Evolutionary conservation across 2,888 invertebrate species (phyloP).

Genomic region (Blastobasis lacticolella): DNA sequence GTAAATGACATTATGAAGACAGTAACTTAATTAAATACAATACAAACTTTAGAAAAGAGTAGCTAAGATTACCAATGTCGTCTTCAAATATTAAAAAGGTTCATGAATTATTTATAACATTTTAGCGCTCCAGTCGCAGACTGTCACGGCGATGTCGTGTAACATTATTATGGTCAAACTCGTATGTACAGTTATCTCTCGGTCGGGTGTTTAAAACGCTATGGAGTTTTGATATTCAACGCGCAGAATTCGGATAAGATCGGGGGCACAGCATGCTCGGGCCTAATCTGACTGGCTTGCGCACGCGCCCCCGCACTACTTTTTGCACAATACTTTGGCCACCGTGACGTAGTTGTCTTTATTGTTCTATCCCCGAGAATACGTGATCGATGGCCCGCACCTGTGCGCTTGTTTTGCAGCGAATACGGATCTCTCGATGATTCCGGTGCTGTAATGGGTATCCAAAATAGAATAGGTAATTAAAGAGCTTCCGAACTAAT

Average conservation of each 20-base stretch:
- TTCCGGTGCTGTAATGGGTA: too few species aligned
- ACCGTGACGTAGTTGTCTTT: background rate
- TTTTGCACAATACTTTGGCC: background rate
- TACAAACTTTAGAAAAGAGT: too few species aligned
- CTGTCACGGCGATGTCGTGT: slow-evolving; percentile 28
- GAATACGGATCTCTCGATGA: too few species aligned
- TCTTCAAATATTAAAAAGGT: too few species aligned
- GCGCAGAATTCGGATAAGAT: slow-evolving; percentile 32
- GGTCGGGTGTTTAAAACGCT: slow-evolving; percentile 39
- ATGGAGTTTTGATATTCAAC: slow-evolving; percentile 45
- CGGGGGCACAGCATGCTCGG: slow-evolving; percentile 29
- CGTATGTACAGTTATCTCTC: slow-evolving; percentile 52
- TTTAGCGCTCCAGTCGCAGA: slow-evolving; percentile 27
- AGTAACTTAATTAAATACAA: too few species aligned
- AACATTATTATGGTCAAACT: slow-evolving; percentile 42
- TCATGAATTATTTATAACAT: slow-evolving; percentile 4
- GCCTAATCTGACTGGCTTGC: slow-evolving; percentile 14
- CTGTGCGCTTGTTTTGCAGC: slow-evolving; percentile 1
- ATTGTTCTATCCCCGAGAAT: background rate
- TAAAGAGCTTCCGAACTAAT: too few species aligned
- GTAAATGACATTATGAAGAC: too few species aligned
- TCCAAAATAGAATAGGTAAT: too few species aligned
- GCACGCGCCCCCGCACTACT: background rate
- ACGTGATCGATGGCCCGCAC: slow-evolving; percentile 16
- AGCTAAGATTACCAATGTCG: too few species aligned